Evolutionary conservation across 2,797 vertebrate species (phyloP).

Genomic region (Loris lydekkerianus): DNA sequence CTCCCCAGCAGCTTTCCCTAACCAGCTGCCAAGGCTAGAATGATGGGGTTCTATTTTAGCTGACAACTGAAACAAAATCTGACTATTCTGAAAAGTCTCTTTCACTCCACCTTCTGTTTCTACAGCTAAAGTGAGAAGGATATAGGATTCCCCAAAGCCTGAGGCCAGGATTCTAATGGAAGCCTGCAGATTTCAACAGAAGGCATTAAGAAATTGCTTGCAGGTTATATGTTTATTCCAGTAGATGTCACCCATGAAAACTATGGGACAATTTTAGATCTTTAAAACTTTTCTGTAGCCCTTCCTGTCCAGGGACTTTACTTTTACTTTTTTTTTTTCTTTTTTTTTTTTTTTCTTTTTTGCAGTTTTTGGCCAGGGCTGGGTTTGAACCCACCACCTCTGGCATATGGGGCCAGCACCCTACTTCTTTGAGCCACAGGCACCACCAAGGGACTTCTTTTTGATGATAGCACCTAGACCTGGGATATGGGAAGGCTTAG

Average conservation of each 20-base stretch:
- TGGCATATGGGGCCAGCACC: too few relatives aligned
- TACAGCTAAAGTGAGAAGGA: background rate
- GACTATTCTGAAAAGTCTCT: conserved; percentile 67
- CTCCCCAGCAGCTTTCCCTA: conserved; percentile 82
- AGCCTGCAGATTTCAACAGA: background rate
- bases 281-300: background rate
- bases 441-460: background rate
- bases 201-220: background rate
- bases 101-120: conserved; percentile 67
- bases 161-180: conserved; percentile 1
- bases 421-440: too few relatives aligned
- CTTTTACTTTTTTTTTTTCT: too few relatives aligned
- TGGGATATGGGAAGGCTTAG: background rate
- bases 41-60: conserved; percentile 69
- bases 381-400: too few relatives aligned
- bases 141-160: conserved; percentile 41
- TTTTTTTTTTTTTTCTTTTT: too few relatives aligned
- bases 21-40: conserved; percentile 81
- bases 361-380: too few relatives aligned
- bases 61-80: conserved; percentile 79
- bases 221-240: background rate
- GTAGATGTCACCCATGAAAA: background rate
- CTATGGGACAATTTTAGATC: background rate
- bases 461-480: background rate
- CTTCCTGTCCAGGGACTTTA: background rate